Evolutionary conservation across 35 echinoderm and acorn worm species (phyloP), one percentile per base, ranked within the genome.

Genomic region (Heliocidaris erythrogramma): DNA sequence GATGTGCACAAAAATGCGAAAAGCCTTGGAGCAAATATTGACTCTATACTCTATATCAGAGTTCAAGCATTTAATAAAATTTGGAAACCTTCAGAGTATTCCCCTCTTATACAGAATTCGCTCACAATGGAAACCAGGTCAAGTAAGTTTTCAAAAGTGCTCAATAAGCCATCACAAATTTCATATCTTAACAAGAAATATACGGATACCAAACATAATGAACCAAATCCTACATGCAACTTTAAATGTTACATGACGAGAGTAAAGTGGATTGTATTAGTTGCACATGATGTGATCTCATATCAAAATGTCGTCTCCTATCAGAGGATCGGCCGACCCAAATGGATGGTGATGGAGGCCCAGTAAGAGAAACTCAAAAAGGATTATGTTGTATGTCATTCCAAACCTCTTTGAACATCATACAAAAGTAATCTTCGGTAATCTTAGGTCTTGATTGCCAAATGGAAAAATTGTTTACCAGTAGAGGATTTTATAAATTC

Each of bases 301-400:
- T 78, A 78, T 78, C 65, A 78, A 78, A 78, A 78, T 78, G 17
- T 78, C 65, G 27, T 27, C 65, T 78, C 65, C 65, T 18, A 78
- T 78, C 65, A 78, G 65, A 78, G 65, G 18, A 78, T 78, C 65
- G 4, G 21, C 27, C 18, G 65, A 21, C 21, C 4, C 27, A 78
- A 78, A 78, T 78, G 65, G 65, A 78, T 78, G 18, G 65, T 78
- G 65, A 78, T 78, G 65, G 27, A 78, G 65, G 65, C 65, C 65
- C 18, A n/a, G 65, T 21, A 78, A 29, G 65, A n/a, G 65, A 78
- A 78, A 78, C 65, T 78, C 21, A 21, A 78, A 78, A 78, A 24
- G 65, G 21, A 78, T 78, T 21, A 78, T n/a, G 18, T 78, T 1
- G 18, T 78, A 78, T 78, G 65, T 78, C 65, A 18, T 78, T 78